These are phyloP conservation scores for Antennarius maculatus DNA, from an alignment of 2,797 vertebrate species.

Conservation along the genomic window DNA sequence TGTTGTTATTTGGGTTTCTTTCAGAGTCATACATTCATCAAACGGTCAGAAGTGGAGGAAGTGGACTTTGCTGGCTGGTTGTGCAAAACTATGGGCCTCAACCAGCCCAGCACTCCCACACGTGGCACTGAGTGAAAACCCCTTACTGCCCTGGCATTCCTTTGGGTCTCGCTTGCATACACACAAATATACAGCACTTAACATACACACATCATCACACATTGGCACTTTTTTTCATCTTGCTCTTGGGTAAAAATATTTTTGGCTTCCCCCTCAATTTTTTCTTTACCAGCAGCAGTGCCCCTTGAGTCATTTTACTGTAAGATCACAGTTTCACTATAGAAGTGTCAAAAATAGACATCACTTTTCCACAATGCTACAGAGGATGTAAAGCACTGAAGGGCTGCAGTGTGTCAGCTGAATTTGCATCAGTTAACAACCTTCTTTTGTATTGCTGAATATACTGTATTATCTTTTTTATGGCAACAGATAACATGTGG, in stretches of 20 bases:
- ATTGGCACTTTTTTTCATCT: constrained; percentile 63
- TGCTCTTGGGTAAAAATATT: constrained; percentile 62
- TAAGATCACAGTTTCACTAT: constrained; percentile 68
- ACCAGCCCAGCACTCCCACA: constrained; percentile 96
- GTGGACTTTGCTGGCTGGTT: constrained; percentile 98
- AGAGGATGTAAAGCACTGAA: constrained; percentile 62
- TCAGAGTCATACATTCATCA: constrained; percentile 95
- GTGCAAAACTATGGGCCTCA: constrained; percentile 92
- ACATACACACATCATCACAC: constrained; percentile 57
- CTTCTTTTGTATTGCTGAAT: constrained; percentile 73
- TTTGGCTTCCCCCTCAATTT: constrained; percentile 32
- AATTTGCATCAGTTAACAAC: constrained; percentile 59
- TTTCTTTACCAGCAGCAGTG: constrained; percentile 63
- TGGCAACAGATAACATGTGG: constrained; percentile 51
- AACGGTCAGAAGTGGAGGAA: constrained; percentile 93
- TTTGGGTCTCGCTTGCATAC: constrained; percentile 55
- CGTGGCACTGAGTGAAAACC: constrained; percentile 81
- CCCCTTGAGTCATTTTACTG: constrained; percentile 65
- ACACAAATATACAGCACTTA: constrained; percentile 46
- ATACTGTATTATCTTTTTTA: constrained; percentile 75
- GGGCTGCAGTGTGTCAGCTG: constrained; percentile 64
- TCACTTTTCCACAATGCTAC: constrained; percentile 57
- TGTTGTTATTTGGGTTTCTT: constrained; percentile 12
- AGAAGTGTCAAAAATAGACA: constrained; percentile 61
- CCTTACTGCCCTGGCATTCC: constrained; percentile 44